Evolutionary conservation across 2,888 invertebrate genomes (phyloP).

Genomic region (Acanthosepion lycidas): DNA sequence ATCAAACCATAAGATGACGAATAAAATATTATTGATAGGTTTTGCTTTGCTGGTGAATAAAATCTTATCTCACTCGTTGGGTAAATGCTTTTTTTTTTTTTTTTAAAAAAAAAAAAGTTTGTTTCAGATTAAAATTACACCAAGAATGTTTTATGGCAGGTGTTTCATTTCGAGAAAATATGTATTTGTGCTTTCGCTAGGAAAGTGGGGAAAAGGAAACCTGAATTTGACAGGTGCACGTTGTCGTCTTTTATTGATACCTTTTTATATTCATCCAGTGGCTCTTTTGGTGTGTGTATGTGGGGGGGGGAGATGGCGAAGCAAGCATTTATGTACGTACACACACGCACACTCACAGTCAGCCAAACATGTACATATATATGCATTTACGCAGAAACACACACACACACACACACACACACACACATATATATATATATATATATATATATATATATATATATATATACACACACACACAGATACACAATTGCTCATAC

Average conservation of each 20-base stretch:
- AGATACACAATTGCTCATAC: not conserved
- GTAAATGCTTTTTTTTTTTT: too few relatives aligned
- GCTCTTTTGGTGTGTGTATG: not conserved
- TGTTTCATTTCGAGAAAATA: too few relatives aligned
- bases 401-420: not conserved
- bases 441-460: not conserved
- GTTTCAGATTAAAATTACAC: too few relatives aligned
- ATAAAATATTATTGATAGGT: too few relatives aligned
- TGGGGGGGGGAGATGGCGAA: not conserved
- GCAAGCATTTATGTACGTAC: not conserved
- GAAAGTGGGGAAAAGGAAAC: too few relatives aligned
- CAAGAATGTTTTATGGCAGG: too few relatives aligned
- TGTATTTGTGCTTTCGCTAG: not conserved
- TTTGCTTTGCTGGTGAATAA: too few relatives aligned
- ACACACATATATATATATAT: not conserved
- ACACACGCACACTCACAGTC: not conserved
- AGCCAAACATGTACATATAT: too few relatives aligned
- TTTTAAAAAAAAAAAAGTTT: too few relatives aligned
- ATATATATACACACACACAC: not conserved
- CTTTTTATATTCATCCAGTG: not conserved
- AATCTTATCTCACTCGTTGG: too few relatives aligned
- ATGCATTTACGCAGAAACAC: not conserved
- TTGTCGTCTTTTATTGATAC: not conserved
- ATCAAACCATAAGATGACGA: too few relatives aligned
- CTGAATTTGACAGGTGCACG: not conserved